Evolutionary conservation across 2,113 vertebrate species (phyloP), one percentile per base, ranked within the genome.

Genomic region (Ceyx margarethae): DNA sequence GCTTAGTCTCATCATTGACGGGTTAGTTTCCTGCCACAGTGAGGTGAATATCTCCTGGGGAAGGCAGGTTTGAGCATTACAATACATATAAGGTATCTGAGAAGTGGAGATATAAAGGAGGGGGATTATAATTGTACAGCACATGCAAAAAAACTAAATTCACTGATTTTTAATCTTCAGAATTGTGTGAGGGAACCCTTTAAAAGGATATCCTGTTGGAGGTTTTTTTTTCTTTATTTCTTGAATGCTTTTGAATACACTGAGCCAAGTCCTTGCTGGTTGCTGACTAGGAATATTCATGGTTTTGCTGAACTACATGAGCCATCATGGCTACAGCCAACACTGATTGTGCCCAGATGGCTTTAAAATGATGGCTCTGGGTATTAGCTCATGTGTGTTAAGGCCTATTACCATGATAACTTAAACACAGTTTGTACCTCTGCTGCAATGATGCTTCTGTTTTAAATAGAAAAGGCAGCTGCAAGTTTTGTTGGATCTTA

Each of bases 241-340:
- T 69, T 77, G 48, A 21, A 61, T 69, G 20, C 67, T 87, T 88
- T 82, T 60, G 48, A 76, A 78, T 18, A 5, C 2, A n/a, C 50
- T 29, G 45, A 90, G 46, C 87, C 78, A 83, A 87, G 85, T 91
- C 72, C 28, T 29, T 82, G 68, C 82, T 95, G 85, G 22, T 92
- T 81, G 94, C 91, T 96, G 96, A 81, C 92, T 94, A 90, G 91
- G 87, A 93, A 76, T 88, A 67, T 73, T 91, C 35, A 26, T 87
- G 61, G 80, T 58, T 95, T 94, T 90, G 73, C 91, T 94, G 93
- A 77, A 85, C 73, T 87, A 62, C 29, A 4, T 21, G 53, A 87
- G 94, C 51, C n/a, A 10, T 48, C 13, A 1, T 28, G 45, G 40
- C 26, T 81, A 6, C 13, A 37, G 22, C 35, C 62, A 65, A 68